Percentiles rank a stretch among this genome's conserved stretches.
phyloP scores from a whole-genome alignment of 2,888 invertebrate genomes.

The Belgica antarctica region DNA sequence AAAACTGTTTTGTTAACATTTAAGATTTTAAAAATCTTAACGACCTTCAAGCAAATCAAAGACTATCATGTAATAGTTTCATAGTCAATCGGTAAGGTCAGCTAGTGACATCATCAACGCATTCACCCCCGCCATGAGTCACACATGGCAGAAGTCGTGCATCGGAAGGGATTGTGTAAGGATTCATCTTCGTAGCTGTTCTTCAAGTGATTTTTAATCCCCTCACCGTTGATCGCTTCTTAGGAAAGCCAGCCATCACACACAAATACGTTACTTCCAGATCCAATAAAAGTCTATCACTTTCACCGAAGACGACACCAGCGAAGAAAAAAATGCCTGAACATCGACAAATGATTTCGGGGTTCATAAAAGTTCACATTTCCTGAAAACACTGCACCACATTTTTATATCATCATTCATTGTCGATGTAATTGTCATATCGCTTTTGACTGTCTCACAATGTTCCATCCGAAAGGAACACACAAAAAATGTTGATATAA shows the following conservation, averaged over 20 bases:
- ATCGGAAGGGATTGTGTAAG: constrained; percentile 21
- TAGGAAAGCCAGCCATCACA: background rate
- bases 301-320: background rate
- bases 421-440: constrained; percentile 34
- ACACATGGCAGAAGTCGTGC: background rate
- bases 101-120: too few species aligned
- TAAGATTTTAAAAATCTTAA: too few species aligned
- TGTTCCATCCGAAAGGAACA: background rate
- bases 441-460: constrained; percentile 13
- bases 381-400: constrained; percentile 32
- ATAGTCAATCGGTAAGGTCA: too few species aligned
- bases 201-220: constrained; percentile 30
- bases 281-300: constrained; percentile 27
- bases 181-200: background rate
- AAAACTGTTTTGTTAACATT: too few species aligned
- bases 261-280: constrained; percentile 33
- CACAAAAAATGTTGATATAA: background rate
- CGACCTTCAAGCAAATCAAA: too few species aligned
- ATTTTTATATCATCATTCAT: constrained; percentile 42
- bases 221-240: background rate
- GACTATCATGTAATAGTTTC: too few species aligned
- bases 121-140: too few species aligned
- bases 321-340: background rate
- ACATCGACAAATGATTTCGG: constrained; percentile 29
- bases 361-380: constrained; percentile 34